These are phyloP conservation scores for Drosophila lacertosa DNA, from an alignment of 1,140 invertebrate species.

Conservation along the genomic window DNA sequence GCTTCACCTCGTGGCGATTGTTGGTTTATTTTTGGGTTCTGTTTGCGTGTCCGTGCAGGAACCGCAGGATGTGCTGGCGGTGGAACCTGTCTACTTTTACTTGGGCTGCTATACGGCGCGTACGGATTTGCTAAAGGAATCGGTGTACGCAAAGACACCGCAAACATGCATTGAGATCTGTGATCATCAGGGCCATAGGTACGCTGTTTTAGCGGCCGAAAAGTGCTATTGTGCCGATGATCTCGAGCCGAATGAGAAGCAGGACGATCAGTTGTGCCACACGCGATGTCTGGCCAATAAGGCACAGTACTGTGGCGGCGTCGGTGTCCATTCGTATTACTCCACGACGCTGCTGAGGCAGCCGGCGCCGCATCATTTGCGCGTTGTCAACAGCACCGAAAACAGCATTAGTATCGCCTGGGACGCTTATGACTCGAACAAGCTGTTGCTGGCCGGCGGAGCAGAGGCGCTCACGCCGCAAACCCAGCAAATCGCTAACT, in stretches of 20 bases:
- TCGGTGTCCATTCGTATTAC: slow-evolving; percentile 85
- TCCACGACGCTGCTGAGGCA: slow-evolving; percentile 84
- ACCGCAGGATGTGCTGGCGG: not conserved
- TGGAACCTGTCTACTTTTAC: slow-evolving; percentile 67
- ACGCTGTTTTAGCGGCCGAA: slow-evolving; percentile 70
- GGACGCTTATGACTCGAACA: slow-evolving; percentile 82
- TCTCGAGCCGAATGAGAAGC: slow-evolving; percentile 46
- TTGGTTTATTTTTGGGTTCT: slow-evolving; percentile 17
- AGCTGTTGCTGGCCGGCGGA: slow-evolving; percentile 49
- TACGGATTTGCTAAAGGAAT: slow-evolving; percentile 69
- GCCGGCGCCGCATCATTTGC: slow-evolving; percentile 83
- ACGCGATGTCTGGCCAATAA: slow-evolving; percentile 85
- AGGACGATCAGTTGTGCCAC: slow-evolving; percentile 81
- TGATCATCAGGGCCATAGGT: slow-evolving; percentile 59
- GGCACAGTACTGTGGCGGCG: slow-evolving; percentile 85
- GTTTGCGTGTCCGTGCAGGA: slow-evolving; percentile 8
- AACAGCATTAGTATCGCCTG: slow-evolving; percentile 85
- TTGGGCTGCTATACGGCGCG: slow-evolving; percentile 74
- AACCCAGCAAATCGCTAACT: slow-evolving; percentile 83
- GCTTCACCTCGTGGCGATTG: slow-evolving; percentile 40
- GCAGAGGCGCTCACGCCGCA: slow-evolving; percentile 48
- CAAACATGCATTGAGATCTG: slow-evolving; percentile 78
- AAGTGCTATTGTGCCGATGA: slow-evolving; percentile 73
- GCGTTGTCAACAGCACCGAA: slow-evolving; percentile 84
- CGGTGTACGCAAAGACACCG: slow-evolving; percentile 73